phyloP scores from a whole-genome alignment of 2,113 vertebrate species.

The Sus scrofa region T2T-Sscrofa CM000818.6:121038501-121039000 shows the following conservation, averaged over 20 bases:
- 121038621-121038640: neutral
- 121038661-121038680: neutral
- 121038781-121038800: neutral
- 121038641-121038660: neutral
- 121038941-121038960: neutral
- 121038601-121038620: neutral
- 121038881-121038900: neutral
- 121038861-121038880: neutral
- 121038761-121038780: neutral
- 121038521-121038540: neutral
- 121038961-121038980: neutral
- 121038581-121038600: neutral
- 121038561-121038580: neutral
- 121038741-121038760: neutral
- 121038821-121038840: neutral
- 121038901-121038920: neutral
- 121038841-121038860: neutral
- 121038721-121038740: neutral
- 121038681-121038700: neutral
- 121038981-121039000: neutral
- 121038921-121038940: conserved; percentile 14
- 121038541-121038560: neutral
- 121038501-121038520: neutral
- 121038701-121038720: neutral
- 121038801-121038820: neutral